phyloP scores from a whole-genome alignment of 2,888 invertebrate genomes.

The Chaitophorus viminalis region DNA sequence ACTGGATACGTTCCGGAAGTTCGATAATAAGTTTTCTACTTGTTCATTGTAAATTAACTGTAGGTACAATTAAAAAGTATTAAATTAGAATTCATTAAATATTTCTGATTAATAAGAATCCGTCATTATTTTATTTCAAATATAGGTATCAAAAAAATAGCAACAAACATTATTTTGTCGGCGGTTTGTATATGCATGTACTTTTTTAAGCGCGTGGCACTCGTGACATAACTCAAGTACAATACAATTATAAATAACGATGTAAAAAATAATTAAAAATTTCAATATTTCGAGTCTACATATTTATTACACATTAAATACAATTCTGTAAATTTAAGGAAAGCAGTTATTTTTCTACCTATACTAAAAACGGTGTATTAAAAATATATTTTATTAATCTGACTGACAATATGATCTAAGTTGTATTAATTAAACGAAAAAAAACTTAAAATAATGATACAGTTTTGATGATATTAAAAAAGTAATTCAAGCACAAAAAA shows the following conservation, averaged over 20 bases:
- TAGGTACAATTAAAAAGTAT: slow-evolving; percentile 16
- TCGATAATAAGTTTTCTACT: slow-evolving; percentile 19
- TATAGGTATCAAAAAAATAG: neutral
- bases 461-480: neutral
- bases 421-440: neutral
- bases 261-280: neutral
- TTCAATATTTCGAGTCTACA: neutral
- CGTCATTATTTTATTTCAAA: neutral
- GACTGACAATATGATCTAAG: neutral
- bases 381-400: neutral
- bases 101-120: neutral
- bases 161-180: neutral
- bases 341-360: neutral
- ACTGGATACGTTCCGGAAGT: neutral
- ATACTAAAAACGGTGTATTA: neutral
- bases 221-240: neutral
- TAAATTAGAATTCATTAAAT: slow-evolving; percentile 32
- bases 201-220: neutral
- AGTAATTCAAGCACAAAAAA: neutral
- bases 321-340: neutral
- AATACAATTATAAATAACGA: slow-evolving; percentile 3
- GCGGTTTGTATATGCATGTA: neutral
- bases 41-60: slow-evolving; percentile 39
- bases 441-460: neutral
- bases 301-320: neutral